Base-by-base conservation (phyloP, 2,888 invertebrate species). In the Calameuta idolon region DNA sequence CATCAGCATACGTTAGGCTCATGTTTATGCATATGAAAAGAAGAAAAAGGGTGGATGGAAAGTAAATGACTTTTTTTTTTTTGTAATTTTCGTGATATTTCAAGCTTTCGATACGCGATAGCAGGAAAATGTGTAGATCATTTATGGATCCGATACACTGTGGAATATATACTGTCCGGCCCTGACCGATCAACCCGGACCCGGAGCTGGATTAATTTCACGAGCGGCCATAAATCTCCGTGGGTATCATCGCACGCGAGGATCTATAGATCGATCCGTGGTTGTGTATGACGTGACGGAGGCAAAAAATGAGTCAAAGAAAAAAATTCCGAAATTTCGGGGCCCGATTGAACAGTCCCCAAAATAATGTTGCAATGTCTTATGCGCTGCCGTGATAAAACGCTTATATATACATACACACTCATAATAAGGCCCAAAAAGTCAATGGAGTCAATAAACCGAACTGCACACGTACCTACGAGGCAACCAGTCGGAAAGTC, bases 21-120 rank as follows among this genome's bases (percentile, higher is more conserved):
- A 81, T 81, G 80, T 81, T 81, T 82, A 76, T 80, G 69, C 69
- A 76, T 75, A 75, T 71, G 55, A 55, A 55, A 55, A 23, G 55
- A 55, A 23, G 23, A 55, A 55, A 55, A 55, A 23, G 55, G 1
- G 55, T 23, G 9, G 2, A 23, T 55, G 23, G 23, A 55, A 55
- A 55, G 55, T 55, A 23, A 55, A 55, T 55, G 40, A 40, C 37
- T 34, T 37, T 15, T 78, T 34, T 78, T 37, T 35, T 35, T 1
- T 33, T 34, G n/a, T 78, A 12, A 34, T 23, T 23, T 2, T 2
- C 55, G 23, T 55, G 23, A 71, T 30, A 5, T 31, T 71, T 9
- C 0, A 34, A 33, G 31, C 30, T 33, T 34, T 11, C 11, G 30
- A 3, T 30, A 30, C 3, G 12, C 3, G 30, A 11, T 15, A 9